phyloP scores from a whole-genome alignment of 1,140 invertebrate genomes.

The Cataglyphis hispanica region DNA sequence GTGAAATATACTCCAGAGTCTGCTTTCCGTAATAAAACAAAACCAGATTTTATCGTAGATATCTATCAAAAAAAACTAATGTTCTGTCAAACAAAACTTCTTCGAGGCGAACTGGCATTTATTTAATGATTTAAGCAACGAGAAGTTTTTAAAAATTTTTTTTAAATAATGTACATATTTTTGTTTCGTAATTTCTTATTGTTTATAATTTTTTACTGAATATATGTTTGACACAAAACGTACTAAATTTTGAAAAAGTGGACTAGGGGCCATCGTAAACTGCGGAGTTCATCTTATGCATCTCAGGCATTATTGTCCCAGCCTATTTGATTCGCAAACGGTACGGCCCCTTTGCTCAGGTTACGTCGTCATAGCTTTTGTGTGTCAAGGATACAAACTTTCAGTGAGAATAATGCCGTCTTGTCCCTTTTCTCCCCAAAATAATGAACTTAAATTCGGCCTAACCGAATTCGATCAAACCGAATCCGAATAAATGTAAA shows the following conservation, averaged over 20 bases:
- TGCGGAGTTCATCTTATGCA: slow-evolving; percentile 34
- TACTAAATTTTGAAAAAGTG: slow-evolving; percentile 18
- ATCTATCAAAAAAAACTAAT: background rate
- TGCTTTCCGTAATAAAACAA: background rate
- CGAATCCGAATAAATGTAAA: slow-evolving; percentile 6
- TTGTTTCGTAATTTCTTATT: too few species aligned
- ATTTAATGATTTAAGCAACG: background rate
- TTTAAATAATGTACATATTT: background rate
- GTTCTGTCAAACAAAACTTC: slow-evolving; percentile 1
- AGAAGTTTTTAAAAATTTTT: background rate
- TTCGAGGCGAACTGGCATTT: background rate
- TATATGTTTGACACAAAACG: background rate
- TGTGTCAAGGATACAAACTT: slow-evolving; percentile 76
- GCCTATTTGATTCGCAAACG: slow-evolving; percentile 75
- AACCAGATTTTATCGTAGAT: background rate
- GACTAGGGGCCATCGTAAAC: slow-evolving; percentile 42
- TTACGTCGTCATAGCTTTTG: slow-evolving; percentile 59
- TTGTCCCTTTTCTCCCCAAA: slow-evolving; percentile 9
- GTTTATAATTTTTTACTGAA: background rate
- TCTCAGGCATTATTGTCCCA: slow-evolving; percentile 53
- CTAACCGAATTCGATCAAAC: too few species aligned
- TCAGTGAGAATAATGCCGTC: slow-evolving; percentile 54
- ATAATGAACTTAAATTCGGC: slow-evolving; percentile 8
- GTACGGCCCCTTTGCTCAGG: slow-evolving; percentile 53
- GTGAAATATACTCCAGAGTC: background rate